phyloP scores from a whole-genome alignment of 2,797 vertebrate species.

The Hipposideros larvatus region DNA sequence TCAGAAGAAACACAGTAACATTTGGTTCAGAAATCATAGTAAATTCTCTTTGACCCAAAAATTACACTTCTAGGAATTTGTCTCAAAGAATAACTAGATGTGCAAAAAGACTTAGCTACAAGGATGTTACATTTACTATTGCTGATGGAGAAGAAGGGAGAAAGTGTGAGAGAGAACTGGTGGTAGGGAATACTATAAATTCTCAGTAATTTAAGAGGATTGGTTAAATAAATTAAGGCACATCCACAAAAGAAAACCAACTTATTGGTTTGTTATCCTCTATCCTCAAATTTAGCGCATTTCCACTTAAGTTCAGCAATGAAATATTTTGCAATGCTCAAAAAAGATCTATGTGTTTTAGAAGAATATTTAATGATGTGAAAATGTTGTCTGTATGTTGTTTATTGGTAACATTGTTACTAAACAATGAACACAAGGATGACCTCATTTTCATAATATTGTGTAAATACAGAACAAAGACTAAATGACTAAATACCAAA shows the following conservation, averaged over 20 bases:
- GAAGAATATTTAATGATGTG: slow-evolving; percentile 14
- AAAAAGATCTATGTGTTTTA: slow-evolving; percentile 19
- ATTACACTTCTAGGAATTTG: not conserved
- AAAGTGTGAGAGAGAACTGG: not conserved
- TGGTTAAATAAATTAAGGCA: not conserved
- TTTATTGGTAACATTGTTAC: slow-evolving; percentile 47
- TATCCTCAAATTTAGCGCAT: slow-evolving; percentile 5
- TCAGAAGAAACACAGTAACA: slow-evolving; percentile 12
- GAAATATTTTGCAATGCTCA: not conserved
- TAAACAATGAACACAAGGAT: slow-evolving; percentile 19
- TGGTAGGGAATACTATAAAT: not conserved
- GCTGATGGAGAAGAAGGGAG: not conserved
- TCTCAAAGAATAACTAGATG: slow-evolving; percentile 36
- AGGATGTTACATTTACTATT: not conserved
- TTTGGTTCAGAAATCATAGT: slow-evolving; percentile 1
- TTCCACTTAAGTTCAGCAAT: not conserved
- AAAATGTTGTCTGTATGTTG: not conserved
- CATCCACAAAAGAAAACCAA: not conserved
- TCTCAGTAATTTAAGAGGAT: not conserved
- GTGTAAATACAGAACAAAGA: slow-evolving; percentile 36
- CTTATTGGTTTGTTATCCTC: not conserved
- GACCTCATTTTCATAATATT: slow-evolving; percentile 46
- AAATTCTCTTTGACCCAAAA: not conserved
- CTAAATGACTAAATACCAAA: not conserved
- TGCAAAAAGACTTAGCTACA: not conserved